Evolutionary conservation across 92 coral and sea anemone species (phyloP), one percentile per base, ranked within the genome.

Genomic region (Phenganax marumi): DNA sequence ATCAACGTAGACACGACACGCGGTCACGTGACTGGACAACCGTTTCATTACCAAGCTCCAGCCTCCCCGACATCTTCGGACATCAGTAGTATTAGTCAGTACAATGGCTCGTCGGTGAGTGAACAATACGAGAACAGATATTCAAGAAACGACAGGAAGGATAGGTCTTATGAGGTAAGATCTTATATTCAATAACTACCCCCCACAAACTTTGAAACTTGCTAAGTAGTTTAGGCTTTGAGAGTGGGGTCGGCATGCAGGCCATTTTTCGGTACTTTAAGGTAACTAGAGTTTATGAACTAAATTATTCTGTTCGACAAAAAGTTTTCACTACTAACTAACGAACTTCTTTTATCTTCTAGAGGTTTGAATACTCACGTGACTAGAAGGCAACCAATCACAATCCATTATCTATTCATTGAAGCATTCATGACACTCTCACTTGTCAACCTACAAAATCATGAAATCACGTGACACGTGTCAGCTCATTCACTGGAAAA

Each of bases 11-110:
- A 76, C 57, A 76, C 68, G 3, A 17, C 68, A 56, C 47, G 81
- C 14, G 81, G 68, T 22, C 50, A 48, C 18, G 68, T 76, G 52
- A 76, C 81, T 76, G 81, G 81, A 26, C 81, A 76, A 56, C 81
- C 81, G n/a, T 76, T 25, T 33, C 81, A 76, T n/a, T 76, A 76
- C 56, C 68, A 76, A 21, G 81, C 81, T 12, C 81, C 81, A 50
- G 51, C 12, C 9, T 76, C 81, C 33, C 81, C 81, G 2, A 18
- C 81, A 6, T 54, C 81, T 12, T 76, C 81, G 65, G 52, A 26
- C n/a, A 24, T 48, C 6, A 76, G 81, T 56, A 76, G 81, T 66
- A 66, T 66, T 10, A 66, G 72, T 21, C 81, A 76, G 81, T 76
- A 54, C 46, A 57, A 54, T 56, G 81, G 81, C 55, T 76, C 81